These are phyloP conservation scores for Limosa lapponica DNA, from an alignment of 2,797 vertebrate species.

Conservation along the genomic window DNA sequence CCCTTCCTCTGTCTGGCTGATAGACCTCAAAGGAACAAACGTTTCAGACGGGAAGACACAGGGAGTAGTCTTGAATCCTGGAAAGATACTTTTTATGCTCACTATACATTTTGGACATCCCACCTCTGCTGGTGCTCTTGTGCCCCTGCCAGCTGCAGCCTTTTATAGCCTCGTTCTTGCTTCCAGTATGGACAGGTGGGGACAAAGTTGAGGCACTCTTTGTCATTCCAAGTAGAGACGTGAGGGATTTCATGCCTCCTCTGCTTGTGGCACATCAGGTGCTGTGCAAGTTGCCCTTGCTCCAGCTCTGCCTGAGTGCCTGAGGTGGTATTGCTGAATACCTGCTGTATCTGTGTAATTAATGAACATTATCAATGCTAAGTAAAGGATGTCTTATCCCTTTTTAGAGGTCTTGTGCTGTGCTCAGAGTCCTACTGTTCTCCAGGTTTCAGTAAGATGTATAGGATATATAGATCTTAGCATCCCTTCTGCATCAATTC, in stretches of 20 bases:
- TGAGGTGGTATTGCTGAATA: neutral
- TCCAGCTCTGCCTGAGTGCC: neutral
- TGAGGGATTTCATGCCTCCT: neutral
- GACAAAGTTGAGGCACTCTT: neutral
- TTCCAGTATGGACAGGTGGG: neutral
- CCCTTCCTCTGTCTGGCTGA: neutral
- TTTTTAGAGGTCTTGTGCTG: neutral
- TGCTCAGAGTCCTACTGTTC: neutral
- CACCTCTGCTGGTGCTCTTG: neutral
- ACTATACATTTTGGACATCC: neutral
- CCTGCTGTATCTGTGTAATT: neutral
- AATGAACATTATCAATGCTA: neutral
- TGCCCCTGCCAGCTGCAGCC: rapidly evolving
- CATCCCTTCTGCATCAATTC: neutral
- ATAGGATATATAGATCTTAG: neutral
- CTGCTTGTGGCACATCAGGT: neutral
- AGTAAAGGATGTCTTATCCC: neutral
- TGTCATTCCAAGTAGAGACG: neutral
- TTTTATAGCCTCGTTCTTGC: neutral
- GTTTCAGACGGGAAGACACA: rapidly evolving
- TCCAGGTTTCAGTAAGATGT: neutral
- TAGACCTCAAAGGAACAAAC: neutral
- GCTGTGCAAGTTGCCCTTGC: neutral
- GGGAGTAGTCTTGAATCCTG: neutral
- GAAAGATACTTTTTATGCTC: neutral